Base-by-base conservation (phyloP, 2,888 invertebrate species). In the Pedicia rivosa region DNA sequence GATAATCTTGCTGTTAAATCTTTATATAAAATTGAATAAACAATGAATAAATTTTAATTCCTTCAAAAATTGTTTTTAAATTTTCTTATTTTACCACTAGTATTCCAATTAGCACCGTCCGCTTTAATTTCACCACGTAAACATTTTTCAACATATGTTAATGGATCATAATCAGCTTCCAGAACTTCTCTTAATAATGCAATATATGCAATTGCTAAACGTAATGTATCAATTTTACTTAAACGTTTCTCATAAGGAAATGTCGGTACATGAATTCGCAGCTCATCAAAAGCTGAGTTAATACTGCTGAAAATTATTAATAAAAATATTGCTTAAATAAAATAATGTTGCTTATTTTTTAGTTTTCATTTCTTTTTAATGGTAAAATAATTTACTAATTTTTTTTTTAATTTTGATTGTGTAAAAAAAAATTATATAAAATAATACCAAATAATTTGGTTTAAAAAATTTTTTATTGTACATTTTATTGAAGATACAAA, bases 161-260 rank as follows among this genome's bases (percentile, higher is more conserved):
- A 59, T 0, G 94, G 92, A 59, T 94, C 91, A 50, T 82, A 81
- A 45, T 87, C 86, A 0, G 87, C 83, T 17, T 81, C 80, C 24
- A 91, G 64, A 2, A 90, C 84, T 64, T 90, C 87, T 45, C 91
- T 67, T 10, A 98, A 71, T 34, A 98, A 66, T 2, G 92, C 91
- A 47, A 97, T 97, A 65, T 97, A 97, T 1, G 95, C 95, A 44
- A 97, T 97, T 27, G 97, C 97, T 47, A 98, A 66, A 2, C 95
- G 74, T 22, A 98, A 68, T 0, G 98, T 97, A 67, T 98, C 98
- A 51, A 98, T 98, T 66, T 98, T 98, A 52, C 94, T 95, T 24
- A 98, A 72, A 16, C 97, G 69, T 60, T 97, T 97, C 65, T 98
- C 98, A 60, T 94, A 98, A 0, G 97, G 97, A 63, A 98, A 98